Evolutionary conservation across 2,113 vertebrate species (phyloP).

Genomic region (Cyphomyrus plagiostoma): DNA sequence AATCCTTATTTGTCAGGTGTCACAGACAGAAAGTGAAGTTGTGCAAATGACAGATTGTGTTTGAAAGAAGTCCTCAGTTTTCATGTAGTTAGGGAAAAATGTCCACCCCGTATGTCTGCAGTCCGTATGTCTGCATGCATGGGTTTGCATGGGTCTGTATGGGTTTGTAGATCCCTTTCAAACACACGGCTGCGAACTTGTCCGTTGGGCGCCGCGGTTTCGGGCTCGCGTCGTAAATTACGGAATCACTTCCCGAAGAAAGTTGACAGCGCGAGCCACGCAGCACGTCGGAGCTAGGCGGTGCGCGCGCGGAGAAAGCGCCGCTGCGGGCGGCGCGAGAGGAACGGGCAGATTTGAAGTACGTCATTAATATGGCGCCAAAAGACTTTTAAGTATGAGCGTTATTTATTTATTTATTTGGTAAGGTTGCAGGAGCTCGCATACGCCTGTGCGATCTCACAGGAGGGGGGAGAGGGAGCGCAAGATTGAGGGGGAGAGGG

Average conservation of each 20-base stretch:
- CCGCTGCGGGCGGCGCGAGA: slow-evolving; percentile 15
- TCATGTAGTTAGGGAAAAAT: neutral
- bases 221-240: slow-evolving; percentile 24
- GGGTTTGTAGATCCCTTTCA: neutral
- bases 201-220: slow-evolving; percentile 13
- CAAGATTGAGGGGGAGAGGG: slow-evolving; percentile 38
- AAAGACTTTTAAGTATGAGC: slow-evolving; percentile 85
- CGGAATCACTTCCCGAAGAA: slow-evolving; percentile 34
- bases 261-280: slow-evolving; percentile 42
- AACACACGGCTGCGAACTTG: slow-evolving; percentile 17
- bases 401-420: slow-evolving; percentile 42
- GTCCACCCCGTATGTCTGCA: neutral
- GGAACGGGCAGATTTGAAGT: slow-evolving; percentile 86
- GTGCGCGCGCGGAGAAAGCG: slow-evolving; percentile 35
- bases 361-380: slow-evolving; percentile 99
- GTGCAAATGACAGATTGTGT: neutral
- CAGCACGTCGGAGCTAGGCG: neutral
- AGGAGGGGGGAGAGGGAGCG: slow-evolving; percentile 19
- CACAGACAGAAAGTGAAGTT: neutral
- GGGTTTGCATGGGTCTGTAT: neutral
- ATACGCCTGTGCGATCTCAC: slow-evolving; percentile 45
- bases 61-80: neutral
- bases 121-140: neutral
- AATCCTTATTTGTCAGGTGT: slow-evolving; percentile 10
- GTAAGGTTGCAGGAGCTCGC: slow-evolving; percentile 49